A percentile compares a stretch with the other conserved stretches of the same genome.
Conservation (phyloP, 2,113 vertebrate species). For the Neogale vison region DNA sequence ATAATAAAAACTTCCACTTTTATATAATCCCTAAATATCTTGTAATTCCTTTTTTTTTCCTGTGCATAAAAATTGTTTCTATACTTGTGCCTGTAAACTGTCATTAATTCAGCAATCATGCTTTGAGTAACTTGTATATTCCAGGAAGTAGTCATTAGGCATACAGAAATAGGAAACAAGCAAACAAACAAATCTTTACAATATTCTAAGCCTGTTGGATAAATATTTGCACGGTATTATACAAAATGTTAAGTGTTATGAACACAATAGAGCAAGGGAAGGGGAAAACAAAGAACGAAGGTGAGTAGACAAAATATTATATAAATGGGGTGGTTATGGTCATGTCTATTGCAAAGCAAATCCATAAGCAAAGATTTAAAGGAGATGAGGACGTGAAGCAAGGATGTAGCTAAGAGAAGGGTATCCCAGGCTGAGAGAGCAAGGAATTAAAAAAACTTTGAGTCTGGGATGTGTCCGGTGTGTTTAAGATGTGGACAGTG, state of each 20-base stretch:
- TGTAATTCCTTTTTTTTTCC: not conserved
- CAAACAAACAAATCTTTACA: not conserved
- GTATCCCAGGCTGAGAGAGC: not conserved
- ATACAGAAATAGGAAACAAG: not conserved
- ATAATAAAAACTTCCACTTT: not conserved
- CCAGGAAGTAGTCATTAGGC: fast-evolving
- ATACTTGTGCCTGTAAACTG: not conserved
- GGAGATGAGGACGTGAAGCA: not conserved
- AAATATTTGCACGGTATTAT: not conserved
- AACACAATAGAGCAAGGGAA: not conserved
- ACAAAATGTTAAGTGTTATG: not conserved
- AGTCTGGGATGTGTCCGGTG: too few relatives aligned
- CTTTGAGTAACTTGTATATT: not conserved
- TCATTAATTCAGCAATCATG: not conserved
- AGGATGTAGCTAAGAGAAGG: not conserved
- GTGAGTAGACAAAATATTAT: not conserved
- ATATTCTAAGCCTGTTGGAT: not conserved
- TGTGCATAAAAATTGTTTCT: not conserved
- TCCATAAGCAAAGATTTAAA: not conserved
- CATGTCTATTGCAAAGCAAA: not conserved
- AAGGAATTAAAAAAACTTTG: not conserved
- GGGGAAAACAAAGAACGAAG: not conserved
- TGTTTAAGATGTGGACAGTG: not conserved
- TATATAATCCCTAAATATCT: not conserved
- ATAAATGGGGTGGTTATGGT: not conserved